Base-by-base conservation (phyloP, 1,140 invertebrate genomes). In the Sinonovacula constricta region DNA sequence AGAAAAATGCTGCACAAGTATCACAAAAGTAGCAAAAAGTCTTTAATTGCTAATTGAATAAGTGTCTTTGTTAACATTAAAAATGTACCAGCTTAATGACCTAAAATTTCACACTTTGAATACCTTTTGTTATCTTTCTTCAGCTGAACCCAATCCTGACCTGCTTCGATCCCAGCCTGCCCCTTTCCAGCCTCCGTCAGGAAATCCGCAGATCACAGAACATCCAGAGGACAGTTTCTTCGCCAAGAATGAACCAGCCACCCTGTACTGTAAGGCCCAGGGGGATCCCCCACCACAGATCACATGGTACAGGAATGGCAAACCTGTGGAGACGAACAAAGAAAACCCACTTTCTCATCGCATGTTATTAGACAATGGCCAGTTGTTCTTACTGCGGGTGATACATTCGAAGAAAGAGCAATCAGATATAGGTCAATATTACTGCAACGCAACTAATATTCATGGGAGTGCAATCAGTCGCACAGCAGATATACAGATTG, bases 401-500 rank as follows among this genome's bases (percentile, higher is more conserved):
- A 95, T 90, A 36, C 87, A 89, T 63, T 86, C 85, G 80, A 87
- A 87, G 65, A 85, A 84, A 71, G 70, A 80, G 79, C 88, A 90
- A 72, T 84, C 84, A 39, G 86, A 89, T 77, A 81, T 87, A 33
- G 86, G 87, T 51, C 76, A 78, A 10, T 99, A 99, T 90, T 97
- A 96, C 95, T 99, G 97, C 92, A 95, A 97, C 79, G 97, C 97
- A 26, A 94, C 94, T 81, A 99, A 98, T 91, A 83, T 88, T 28
- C 95, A 95, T 30, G 97, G 97, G 84, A 94, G 94, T 84, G 95
- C 94, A 51, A 93, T 94, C 86, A 98, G 96, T 91, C 93, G 94
- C 79, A 98, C 98, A 92, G 97, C 97, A 82, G 97, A 96, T 53
- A 93, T 99, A 76, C 95, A 97, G 91, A 96, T 98, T 88, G 97